Evolutionary conservation across 2,113 vertebrate species (phyloP).

Genomic region (Malurus elegans): DNA sequence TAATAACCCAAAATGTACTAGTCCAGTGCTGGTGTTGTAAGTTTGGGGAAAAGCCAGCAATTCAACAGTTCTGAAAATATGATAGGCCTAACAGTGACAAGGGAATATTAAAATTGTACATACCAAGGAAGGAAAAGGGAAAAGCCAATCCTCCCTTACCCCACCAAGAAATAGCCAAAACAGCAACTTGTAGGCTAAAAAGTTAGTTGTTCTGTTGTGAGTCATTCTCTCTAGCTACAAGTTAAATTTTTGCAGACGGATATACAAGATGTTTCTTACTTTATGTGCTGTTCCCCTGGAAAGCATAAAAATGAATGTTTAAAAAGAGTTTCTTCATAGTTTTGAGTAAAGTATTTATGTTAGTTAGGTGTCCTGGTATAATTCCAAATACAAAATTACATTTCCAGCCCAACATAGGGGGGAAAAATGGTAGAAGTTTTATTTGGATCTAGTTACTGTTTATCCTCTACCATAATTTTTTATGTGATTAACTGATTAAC

Average conservation of each 20-base stretch:
- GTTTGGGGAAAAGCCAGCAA: background rate
- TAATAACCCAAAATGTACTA: background rate
- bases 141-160: background rate
- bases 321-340: background rate
- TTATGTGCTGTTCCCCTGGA: background rate
- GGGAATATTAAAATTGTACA: background rate
- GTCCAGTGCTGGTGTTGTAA: background rate
- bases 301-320: background rate
- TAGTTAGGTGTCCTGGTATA: background rate
- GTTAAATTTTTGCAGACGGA: background rate
- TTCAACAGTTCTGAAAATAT: background rate
- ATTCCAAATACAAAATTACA: conserved; percentile 1
- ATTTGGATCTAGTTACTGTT: background rate
- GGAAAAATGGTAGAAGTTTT: background rate
- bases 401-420: background rate
- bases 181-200: background rate
- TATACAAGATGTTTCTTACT: background rate
- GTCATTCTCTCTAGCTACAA: background rate
- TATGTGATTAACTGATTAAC: background rate
- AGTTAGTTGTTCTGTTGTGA: background rate
- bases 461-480: background rate
- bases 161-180: background rate
- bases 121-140: background rate
- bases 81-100: background rate
- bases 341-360: background rate